Base-by-base conservation (phyloP, 2,888 invertebrate genomes). In the Plusia festucae region DNA sequence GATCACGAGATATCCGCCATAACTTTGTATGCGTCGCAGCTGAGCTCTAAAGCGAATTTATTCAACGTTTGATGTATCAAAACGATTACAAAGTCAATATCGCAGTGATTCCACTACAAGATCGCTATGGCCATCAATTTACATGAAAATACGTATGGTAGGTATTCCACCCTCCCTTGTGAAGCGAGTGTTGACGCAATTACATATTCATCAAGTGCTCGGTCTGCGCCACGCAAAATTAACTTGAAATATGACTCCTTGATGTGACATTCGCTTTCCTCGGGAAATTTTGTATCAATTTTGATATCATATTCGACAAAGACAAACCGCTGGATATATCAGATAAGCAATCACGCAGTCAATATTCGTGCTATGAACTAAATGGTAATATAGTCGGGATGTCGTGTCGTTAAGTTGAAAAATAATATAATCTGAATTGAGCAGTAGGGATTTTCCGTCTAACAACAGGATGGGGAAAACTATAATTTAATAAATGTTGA, bases 191-290 rank as follows among this genome's bases (percentile, higher is more conserved):
- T 83, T 81, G 85, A 84, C 79, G 70, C 73, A 78, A 82, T 88
- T 88, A 83, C 84, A 88, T 90, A 90, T 90, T 90, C 88, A 91
- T 86, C 79, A 82, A 79, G 68, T 72, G 69, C 68, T 75, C 68
- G 66, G 69, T 70, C 70, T 67, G 77, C 82, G 84, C 85, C 83
- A 82, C 76, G 79, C 74, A 58, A 79, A 82, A 84, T 87, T 83
- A 84, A 82, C 79, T 81, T 83, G 69, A 84, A 73, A 70, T 66
- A 73, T 71, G 68, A 72, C 77, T 79, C 73, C 70, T 76, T 69
- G 62, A 76, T 74, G 64, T 77, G 77, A 76, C 79, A 82, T 72
- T 78, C 60, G 66, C 11, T 49, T 75, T 73, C 69, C 59, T 68
- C 57, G 61, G 53, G 9, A 20, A 44, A 59, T 40, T 27, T 60